A percentile compares a stretch with the other conserved stretches of the same genome.
phyloP scores from a whole-genome alignment of 2,888 invertebrate species.

The Trissonchulus latispiculum region DNA sequence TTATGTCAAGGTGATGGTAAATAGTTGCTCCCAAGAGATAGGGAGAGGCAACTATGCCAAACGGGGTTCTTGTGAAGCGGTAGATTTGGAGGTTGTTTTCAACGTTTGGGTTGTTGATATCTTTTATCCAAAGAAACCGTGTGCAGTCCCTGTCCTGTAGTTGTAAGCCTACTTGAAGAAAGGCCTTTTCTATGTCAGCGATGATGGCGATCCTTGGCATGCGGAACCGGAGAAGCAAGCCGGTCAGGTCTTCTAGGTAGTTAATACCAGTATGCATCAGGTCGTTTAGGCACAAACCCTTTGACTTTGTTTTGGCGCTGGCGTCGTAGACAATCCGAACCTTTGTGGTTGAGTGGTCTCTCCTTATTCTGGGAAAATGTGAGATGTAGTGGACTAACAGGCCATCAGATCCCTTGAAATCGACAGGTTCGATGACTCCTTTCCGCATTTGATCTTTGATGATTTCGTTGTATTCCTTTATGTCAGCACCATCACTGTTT shows the following conservation, averaged over 20 bases:
- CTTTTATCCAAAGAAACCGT: conserved; percentile 26
- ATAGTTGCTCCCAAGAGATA: conserved; percentile 16
- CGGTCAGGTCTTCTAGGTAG: conserved; percentile 22
- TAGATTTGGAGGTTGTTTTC: too few species aligned
- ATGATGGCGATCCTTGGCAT: conserved; percentile 24
- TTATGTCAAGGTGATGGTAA: conserved; percentile 1
- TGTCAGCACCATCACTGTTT: too few species aligned
- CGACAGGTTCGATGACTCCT: too few species aligned
- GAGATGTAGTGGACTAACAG: too few species aligned
- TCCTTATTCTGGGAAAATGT: too few species aligned
- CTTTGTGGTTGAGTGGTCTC: conserved; percentile 27
- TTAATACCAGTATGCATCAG: conserved; percentile 26
- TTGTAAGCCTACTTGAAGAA: conserved; percentile 24
- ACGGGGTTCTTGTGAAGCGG: too few species aligned
- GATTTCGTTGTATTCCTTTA: too few species aligned
- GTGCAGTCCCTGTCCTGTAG: conserved; percentile 23
- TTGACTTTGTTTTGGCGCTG: conserved; percentile 19
- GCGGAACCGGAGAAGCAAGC: conserved; percentile 27
- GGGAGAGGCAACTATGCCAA: too few species aligned
- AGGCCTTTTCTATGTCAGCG: conserved; percentile 22
- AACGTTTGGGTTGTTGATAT: background rate
- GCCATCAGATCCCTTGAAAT: too few species aligned
- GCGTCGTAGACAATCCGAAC: conserved; percentile 33
- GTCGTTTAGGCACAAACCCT: conserved; percentile 26
- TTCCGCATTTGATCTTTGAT: too few species aligned